Evolutionary conservation across 92 coral and sea anemone genomes (phyloP), one percentile per base, ranked within the genome.

Genomic region (Parazoanthus darwini): DNA sequence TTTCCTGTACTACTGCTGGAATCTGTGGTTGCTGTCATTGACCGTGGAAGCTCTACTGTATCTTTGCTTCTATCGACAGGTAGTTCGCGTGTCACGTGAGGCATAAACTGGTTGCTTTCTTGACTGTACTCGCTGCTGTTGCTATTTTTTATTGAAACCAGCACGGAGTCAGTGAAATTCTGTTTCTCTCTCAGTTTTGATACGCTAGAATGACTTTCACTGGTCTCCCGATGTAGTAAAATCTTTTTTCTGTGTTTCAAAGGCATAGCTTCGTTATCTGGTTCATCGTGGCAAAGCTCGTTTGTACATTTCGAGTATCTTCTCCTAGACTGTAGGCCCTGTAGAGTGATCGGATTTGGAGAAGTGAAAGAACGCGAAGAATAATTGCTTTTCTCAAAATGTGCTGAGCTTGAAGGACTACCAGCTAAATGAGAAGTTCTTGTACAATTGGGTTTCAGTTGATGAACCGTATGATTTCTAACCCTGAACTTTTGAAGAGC

Each of bases 311-410:
- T 72, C 10, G 78, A 71, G 78, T 84, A 46, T 82, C 91, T 91
- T 73, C 91, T 92, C 81, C 90, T 85, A 46, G 90, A 70, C 36
- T 48, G 80, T 20, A 35, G 65, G 6, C 85, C 42, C 51, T 89
- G 88, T 13, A 94, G 75, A 0, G 91, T 92, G 23, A 94, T 94
- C 22, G 97, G 97, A 68, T 90, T 84, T 14, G 93, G 94, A 44
- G 97, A 91, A 13, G 92, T 91, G 77, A 94, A 94, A 26, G 88
- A 54, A 13, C 81, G 14, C 85, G 72, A 67, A 35, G 73, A 58
- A 14, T 11, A 67, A 35, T 38, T 66, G 23, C 9, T 14, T 2
- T 20, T 76, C 80, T 37, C 54, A 22, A 76, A 65, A 15, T 81
- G 33, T 8, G 48, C 20, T 8, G 85, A 63, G 29, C 14, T 38